These are phyloP conservation scores for Trichopria drosophilae DNA, from an alignment of 2,888 invertebrate genomes.

Conservation along the genomic window DNA sequence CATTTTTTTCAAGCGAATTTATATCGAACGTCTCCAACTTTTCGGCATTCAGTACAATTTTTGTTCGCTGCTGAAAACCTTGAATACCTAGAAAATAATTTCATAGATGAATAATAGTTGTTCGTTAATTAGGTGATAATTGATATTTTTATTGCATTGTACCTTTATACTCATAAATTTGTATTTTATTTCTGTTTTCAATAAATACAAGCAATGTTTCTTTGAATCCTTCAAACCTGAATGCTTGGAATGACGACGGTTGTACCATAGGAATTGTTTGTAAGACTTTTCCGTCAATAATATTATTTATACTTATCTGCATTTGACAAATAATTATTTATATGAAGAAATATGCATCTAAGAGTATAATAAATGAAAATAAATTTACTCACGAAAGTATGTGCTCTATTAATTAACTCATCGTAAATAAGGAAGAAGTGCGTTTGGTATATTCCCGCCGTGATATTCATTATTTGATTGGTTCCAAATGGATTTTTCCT, in stretches of 20 bases:
- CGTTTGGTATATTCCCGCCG: slow-evolving; percentile 40
- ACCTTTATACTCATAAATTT: slow-evolving; percentile 61
- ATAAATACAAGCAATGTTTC: slow-evolving; percentile 47
- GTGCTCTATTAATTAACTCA: slow-evolving; percentile 37
- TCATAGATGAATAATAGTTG: neutral
- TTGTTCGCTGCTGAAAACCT: slow-evolving; percentile 56
- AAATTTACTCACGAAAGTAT: slow-evolving; percentile 44
- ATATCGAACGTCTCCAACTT: slow-evolving; percentile 53
- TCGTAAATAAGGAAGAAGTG: slow-evolving; percentile 42
- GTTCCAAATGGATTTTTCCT: slow-evolving; percentile 24
- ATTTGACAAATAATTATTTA: slow-evolving; percentile 18
- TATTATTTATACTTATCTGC: slow-evolving; percentile 50
- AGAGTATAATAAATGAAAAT: slow-evolving; percentile 5
- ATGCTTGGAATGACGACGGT: slow-evolving; percentile 58
- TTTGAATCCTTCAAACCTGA: slow-evolving; percentile 43
- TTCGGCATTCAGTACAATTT: slow-evolving; percentile 50
- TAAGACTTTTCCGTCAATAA: slow-evolving; percentile 57
- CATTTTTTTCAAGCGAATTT: slow-evolving; percentile 40
- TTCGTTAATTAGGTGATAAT: neutral
- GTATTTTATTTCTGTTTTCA: slow-evolving; percentile 51
- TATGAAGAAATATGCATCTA: slow-evolving; percentile 1
- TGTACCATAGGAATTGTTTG: slow-evolving; percentile 61
- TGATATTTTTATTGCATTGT: too few relatives aligned
- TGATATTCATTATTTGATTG: slow-evolving; percentile 34
- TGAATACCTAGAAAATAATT: slow-evolving; percentile 52